phyloP scores from a whole-genome alignment of 2,888 invertebrate genomes.

The Selenia dentaria region DNA sequence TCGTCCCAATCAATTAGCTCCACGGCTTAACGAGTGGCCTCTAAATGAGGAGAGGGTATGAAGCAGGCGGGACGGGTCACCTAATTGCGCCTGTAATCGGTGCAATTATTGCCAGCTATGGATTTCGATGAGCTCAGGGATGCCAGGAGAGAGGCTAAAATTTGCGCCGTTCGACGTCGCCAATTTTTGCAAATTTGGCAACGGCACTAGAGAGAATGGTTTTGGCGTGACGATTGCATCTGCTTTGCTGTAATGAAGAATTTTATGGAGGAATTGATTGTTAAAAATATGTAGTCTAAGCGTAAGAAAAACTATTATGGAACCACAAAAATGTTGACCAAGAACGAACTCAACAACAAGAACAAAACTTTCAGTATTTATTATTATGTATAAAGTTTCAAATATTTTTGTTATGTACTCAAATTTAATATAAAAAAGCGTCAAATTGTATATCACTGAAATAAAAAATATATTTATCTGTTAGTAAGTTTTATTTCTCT shows the following conservation, averaged over 20 bases:
- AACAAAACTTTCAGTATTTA: too few relatives aligned
- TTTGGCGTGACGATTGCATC: not conserved
- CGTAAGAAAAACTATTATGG: too few relatives aligned
- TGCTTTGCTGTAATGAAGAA: not conserved
- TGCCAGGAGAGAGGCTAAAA: slow-evolving; percentile 1
- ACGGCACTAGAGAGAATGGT: not conserved
- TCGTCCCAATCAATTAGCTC: slow-evolving; percentile 21
- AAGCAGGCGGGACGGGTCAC: slow-evolving; percentile 13
- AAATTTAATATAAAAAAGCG: too few relatives aligned
- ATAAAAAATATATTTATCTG: too few relatives aligned
- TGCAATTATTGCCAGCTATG: slow-evolving; percentile 27
- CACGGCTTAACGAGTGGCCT: slow-evolving; percentile 11
- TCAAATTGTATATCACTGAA: too few relatives aligned
- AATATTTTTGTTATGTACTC: too few relatives aligned
- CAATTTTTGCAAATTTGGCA: too few relatives aligned
- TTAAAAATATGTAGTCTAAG: too few relatives aligned
- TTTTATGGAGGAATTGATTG: not conserved
- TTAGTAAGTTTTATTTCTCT: too few relatives aligned
- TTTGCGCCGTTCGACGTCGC: not conserved
- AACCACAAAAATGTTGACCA: too few relatives aligned
- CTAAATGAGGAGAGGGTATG: slow-evolving; percentile 6
- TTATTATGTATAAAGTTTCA: too few relatives aligned
- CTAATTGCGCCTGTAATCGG: slow-evolving; percentile 30
- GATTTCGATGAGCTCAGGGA: slow-evolving; percentile 10
- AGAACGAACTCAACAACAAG: too few relatives aligned